Percentiles rank a stretch among this genome's conserved stretches.
Evolutionary conservation across 2,888 invertebrate genomes (phyloP).

Genomic region (Melinopterus prodromus): DNA sequence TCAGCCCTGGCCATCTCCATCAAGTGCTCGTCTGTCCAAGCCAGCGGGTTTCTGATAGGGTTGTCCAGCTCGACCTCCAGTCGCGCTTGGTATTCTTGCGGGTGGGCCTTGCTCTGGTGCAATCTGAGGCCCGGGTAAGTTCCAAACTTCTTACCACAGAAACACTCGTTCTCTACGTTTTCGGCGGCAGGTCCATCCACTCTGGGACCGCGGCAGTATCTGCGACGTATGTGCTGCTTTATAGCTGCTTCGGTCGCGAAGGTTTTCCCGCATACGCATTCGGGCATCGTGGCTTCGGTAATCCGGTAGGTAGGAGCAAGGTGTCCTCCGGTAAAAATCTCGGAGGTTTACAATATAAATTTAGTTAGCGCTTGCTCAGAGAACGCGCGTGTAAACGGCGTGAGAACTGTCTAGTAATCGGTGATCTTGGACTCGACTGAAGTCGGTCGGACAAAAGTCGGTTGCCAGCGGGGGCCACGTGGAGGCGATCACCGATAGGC

Average conservation of each 20-base stretch:
- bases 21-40: conserved; percentile 5
- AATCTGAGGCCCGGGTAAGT: conserved; percentile 10
- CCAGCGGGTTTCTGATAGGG: neutral
- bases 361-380: neutral
- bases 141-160: neutral
- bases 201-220: neutral
- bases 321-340: no score
- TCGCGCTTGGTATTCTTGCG: neutral
- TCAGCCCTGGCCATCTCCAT: conserved; percentile 21
- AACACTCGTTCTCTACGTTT: no score
- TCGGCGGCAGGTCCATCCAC: neutral
- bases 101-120: neutral
- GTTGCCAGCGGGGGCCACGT: neutral
- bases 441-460: neutral
- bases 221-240: neutral
- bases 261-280: neutral
- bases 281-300: neutral
- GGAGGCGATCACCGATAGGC: neutral
- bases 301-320: no score
- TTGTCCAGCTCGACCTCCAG: neutral
- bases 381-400: neutral
- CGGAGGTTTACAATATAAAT: no score
- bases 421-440: no score
- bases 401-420: neutral
- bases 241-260: neutral